Conservation (phyloP, 2,888 invertebrate genomes). For the Lamellibrachia columna region DNA sequence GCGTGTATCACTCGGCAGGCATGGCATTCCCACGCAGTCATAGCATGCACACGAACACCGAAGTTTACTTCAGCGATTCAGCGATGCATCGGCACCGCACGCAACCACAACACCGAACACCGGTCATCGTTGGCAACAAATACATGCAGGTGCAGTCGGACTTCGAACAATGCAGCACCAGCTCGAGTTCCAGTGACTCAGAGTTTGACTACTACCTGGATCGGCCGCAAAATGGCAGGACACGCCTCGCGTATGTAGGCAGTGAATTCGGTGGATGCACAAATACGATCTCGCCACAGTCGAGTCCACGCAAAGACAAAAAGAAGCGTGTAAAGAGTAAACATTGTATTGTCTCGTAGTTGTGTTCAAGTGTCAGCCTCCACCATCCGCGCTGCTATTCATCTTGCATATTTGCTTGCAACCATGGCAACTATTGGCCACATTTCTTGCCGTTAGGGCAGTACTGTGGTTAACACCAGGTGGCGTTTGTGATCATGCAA, state of each 20-base stretch:
- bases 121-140: constrained; percentile 13
- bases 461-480: background rate
- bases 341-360: constrained; percentile 31
- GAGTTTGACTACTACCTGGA: constrained; percentile 83
- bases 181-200: constrained; percentile 76
- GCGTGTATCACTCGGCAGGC: constrained; percentile 21
- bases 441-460: background rate
- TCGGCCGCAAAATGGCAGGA: constrained; percentile 81
- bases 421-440: background rate
- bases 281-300: constrained; percentile 1
- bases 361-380: constrained; percentile 33
- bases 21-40: background rate
- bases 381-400: constrained; percentile 1
- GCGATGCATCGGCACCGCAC: constrained; percentile 21
- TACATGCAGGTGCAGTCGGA: constrained; percentile 55
- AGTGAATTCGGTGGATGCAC: constrained; percentile 70
- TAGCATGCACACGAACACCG: background rate
- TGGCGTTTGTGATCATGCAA: background rate
- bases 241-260: constrained; percentile 90
- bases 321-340: constrained; percentile 25
- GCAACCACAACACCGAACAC: constrained; percentile 27
- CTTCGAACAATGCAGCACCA: constrained; percentile 88
- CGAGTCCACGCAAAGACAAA: constrained; percentile 9
- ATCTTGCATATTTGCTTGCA: background rate
- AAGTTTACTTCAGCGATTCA: constrained; percentile 14